Conservation (phyloP, 2,113 vertebrate genomes). For the Limnothrissa miodon region DNA sequence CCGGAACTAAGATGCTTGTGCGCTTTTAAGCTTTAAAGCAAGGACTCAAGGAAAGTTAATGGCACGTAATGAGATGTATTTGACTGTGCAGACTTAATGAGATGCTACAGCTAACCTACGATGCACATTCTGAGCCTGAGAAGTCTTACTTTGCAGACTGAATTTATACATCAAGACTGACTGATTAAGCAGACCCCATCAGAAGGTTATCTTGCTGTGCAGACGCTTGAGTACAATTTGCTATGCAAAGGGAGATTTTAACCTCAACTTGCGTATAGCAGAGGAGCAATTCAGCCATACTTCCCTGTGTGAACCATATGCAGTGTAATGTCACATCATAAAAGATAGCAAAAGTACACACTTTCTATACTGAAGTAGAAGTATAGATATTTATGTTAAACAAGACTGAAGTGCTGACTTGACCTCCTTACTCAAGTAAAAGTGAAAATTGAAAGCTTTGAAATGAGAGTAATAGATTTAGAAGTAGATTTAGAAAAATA, state of each 20-base stretch:
- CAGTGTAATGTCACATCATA: too few species aligned
- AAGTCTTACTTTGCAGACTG: neutral
- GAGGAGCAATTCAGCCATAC: too few species aligned
- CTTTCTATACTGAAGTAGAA: too few species aligned
- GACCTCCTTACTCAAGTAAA: too few species aligned
- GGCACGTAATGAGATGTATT: neutral
- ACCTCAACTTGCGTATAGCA: neutral
- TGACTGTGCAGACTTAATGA: neutral
- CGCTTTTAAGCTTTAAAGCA: neutral
- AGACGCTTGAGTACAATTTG: neutral
- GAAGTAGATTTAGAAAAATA: too few species aligned
- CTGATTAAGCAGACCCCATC: neutral
- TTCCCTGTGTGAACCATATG: too few species aligned
- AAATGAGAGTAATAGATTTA: too few species aligned
- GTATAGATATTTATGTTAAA: too few species aligned
- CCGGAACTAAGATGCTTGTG: neutral
- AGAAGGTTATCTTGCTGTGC: neutral
- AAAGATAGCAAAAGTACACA: too few species aligned
- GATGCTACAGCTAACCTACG: neutral
- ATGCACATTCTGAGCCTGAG: neutral
- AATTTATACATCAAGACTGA: neutral
- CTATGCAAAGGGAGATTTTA: neutral
- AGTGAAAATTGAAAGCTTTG: too few species aligned
- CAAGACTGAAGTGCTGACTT: too few species aligned
- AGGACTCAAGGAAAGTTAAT: neutral